Base-by-base conservation (phyloP, 2,113 vertebrate genomes). In the Sylvicapra grimmia region DNA sequence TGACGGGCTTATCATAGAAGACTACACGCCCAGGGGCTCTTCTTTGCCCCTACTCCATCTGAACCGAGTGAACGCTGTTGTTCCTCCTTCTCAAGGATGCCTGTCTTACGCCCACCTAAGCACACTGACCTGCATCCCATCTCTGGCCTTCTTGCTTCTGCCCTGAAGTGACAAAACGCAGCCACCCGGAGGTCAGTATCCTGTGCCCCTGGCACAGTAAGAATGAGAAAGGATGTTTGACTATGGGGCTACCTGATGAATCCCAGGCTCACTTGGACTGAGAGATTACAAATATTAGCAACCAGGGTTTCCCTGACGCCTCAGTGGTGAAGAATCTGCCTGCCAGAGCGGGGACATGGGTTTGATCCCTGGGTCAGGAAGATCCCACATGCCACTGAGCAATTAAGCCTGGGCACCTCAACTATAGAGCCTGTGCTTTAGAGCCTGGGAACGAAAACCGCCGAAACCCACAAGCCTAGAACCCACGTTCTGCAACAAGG, bases 171-270 rank as follows among this genome's bases (percentile, higher is more conserved):
- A 27, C 4, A 15, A 27, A 31, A n/a, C 0, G 0, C 44, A 29
- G 82, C 14, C 44, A 15, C 16, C 51, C 11, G 36, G 75, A 84
- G 61, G 40, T 40, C 9, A 0, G 21, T 36, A 15, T 4, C 7
- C 68, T 6, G 33, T 27, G 5, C 4, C 33, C 23, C n/a, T 0
- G 51, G 44, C 3, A 0, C 2, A 0, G 47, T 1, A 16, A 58
- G n/a, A 14, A 18, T 8, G 56, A 31, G n/a, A 21, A 83, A 31
- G 44, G 90, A 31, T 4, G 44, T 25, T 31, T 27, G n/a, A n/a
- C 23, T 19, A 9, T 6, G 25, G 54, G 40, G 47, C 33, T 31
- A 21, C 31, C 31, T 29, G 40, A 25, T 8, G 40, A 44, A 7
- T 25, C 21, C 72, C 40, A 77, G 72, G 36, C 29, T 27, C 23